These are phyloP conservation scores for Halcyon malimbica DNA, from an alignment of 2,113 vertebrate species.

Conservation along the genomic window DNA sequence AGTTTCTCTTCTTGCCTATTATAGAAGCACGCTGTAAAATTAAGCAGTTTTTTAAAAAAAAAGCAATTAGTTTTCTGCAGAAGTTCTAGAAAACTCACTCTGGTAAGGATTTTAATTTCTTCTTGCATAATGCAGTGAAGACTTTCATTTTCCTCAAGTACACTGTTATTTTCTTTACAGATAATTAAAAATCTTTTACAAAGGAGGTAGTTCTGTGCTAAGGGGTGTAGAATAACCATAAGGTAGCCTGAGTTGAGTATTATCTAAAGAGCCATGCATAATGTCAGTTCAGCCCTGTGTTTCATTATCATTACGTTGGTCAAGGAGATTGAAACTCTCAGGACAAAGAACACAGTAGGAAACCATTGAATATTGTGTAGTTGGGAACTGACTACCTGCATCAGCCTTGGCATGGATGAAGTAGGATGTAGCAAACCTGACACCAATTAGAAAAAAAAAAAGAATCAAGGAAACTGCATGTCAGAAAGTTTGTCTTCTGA, in stretches of 20 bases:
- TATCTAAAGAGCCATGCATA: not conserved
- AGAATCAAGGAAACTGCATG: not conserved
- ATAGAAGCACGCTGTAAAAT: not conserved
- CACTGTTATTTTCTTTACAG: accelerated
- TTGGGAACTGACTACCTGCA: not conserved
- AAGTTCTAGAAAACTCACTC: not conserved
- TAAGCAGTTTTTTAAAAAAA: not conserved
- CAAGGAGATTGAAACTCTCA: not conserved
- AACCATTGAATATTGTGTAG: not conserved
- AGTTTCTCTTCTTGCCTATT: not conserved
- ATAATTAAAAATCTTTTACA: not conserved
- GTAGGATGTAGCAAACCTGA: not conserved
- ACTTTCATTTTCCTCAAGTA: not conserved
- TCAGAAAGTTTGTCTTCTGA: not conserved
- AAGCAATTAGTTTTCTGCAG: not conserved
- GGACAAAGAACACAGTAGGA: not conserved
- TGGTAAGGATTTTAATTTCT: not conserved
- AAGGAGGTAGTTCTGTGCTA: not conserved
- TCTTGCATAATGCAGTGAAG: not conserved
- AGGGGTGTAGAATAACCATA: not conserved
- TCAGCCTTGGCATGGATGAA: not conserved
- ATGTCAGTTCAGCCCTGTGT: not conserved
- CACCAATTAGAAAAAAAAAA: not conserved
- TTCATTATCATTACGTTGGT: not conserved
- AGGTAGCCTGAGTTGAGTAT: not conserved